These are phyloP conservation scores for Paratilapia polleni DNA, from an alignment of 2,113 vertebrate genomes.

Conservation along the genomic window DNA sequence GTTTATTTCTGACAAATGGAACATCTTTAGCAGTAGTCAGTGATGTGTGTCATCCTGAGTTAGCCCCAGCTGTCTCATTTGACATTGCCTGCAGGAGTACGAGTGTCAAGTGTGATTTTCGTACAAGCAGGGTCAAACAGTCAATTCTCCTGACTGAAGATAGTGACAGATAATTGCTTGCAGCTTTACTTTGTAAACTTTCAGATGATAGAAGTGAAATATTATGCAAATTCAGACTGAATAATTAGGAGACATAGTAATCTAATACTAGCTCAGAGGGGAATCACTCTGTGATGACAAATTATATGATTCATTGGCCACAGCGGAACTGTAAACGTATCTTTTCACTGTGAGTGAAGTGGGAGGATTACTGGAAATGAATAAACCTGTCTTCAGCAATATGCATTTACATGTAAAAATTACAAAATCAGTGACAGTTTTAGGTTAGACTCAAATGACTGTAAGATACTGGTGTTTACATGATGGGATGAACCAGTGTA, in stretches of 20 bases:
- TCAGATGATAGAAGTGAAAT: slow-evolving; percentile 50
- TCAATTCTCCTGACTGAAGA: slow-evolving; percentile 66
- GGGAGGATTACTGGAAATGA: slow-evolving; percentile 1
- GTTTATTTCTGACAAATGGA: slow-evolving; percentile 70
- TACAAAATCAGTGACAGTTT: neutral
- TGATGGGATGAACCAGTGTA: neutral
- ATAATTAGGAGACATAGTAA: slow-evolving; percentile 69
- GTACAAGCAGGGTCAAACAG: slow-evolving; percentile 74
- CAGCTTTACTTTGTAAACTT: slow-evolving; percentile 71
- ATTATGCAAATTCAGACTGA: slow-evolving; percentile 68
- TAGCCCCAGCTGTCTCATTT: slow-evolving; percentile 70
- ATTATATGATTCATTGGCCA: slow-evolving; percentile 65
- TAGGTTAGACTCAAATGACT: neutral
- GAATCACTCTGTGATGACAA: slow-evolving; percentile 59
- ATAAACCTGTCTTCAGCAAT: slow-evolving; percentile 8
- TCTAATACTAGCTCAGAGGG: slow-evolving; percentile 65
- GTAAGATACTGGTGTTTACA: neutral
- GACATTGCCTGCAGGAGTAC: slow-evolving; percentile 76
- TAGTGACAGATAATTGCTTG: slow-evolving; percentile 72
- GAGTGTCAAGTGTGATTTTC: slow-evolving; percentile 68
- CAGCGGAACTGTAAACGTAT: slow-evolving; percentile 51
- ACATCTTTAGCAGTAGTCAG: slow-evolving; percentile 63
- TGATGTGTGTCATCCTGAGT: slow-evolving; percentile 65
- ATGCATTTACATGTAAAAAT: neutral
- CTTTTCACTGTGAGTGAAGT: slow-evolving; percentile 26